These are phyloP conservation scores for Ceratina australensis DNA, from an alignment of 1,140 invertebrate species.

Conservation along the genomic window DNA sequence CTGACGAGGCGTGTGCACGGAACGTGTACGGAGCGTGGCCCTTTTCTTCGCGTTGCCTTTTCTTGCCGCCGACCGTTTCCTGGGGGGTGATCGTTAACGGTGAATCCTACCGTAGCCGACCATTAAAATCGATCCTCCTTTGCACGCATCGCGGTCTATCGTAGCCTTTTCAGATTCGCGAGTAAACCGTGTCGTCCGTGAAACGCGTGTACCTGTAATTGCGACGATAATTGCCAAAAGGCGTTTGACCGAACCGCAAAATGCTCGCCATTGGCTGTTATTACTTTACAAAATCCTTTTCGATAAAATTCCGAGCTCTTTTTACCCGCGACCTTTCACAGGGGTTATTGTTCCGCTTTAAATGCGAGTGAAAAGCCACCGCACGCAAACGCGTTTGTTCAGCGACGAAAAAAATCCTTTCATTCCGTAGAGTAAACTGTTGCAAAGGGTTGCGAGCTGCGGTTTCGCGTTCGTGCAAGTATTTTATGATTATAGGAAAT, in stretches of 20 bases:
- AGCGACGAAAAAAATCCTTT: too few species aligned
- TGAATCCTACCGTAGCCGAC: too few species aligned
- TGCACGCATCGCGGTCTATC: too few species aligned
- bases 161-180: too few species aligned
- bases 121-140: too few species aligned
- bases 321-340: neutral
- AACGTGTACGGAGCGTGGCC: conserved; percentile 69
- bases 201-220: too few species aligned
- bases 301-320: neutral
- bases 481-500: neutral
- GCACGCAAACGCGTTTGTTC: neutral
- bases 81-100: neutral
- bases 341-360: neutral
- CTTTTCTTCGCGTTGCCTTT: conserved; percentile 41
- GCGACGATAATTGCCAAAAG: too few species aligned
- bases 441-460: neutral
- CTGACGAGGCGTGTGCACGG: conserved; percentile 65
- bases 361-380: neutral
- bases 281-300: conserved; percentile 11
- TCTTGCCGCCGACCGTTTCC: conserved; percentile 30
- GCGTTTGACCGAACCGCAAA: neutral
- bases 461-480: neutral
- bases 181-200: too few species aligned
- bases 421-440: neutral
- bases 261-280: neutral